phyloP scores from a whole-genome alignment of 37 sponge, comb jelly and placozoan genomes.

The Aplysina aerophoba region DNA sequence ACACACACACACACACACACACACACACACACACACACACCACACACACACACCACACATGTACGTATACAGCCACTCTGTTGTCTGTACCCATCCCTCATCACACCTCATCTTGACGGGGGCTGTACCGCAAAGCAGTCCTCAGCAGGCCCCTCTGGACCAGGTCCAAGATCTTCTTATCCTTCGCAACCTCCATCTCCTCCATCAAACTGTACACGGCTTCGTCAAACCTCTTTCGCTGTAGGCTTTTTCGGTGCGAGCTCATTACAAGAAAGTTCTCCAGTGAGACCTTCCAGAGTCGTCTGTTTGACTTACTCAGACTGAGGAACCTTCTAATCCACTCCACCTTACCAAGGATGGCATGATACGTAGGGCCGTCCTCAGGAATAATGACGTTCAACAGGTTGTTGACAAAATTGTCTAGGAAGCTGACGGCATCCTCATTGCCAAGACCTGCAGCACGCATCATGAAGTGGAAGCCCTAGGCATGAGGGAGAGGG shows the following conservation, averaged over 20 bases:
- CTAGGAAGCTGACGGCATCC: slow-evolving; percentile 2
- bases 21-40: too few species aligned
- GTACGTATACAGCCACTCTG: too few species aligned
- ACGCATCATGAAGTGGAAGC: slow-evolving; percentile 16
- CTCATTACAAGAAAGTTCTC: slow-evolving; percentile 21
- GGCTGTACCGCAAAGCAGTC: background rate
- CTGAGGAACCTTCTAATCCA: background rate
- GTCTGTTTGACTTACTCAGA: background rate
- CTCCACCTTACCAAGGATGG: background rate
- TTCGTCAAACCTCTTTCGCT: slow-evolving; percentile 9
- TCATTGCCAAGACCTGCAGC: slow-evolving; percentile 16
- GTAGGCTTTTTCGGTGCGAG: background rate
- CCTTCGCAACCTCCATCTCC: background rate
- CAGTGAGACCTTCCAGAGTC: slow-evolving; percentile 7
- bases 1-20: too few species aligned
- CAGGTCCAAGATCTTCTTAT: background rate
- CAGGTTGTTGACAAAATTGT: background rate
- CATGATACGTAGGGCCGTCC: slow-evolving; percentile 19
- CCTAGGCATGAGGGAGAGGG: background rate
- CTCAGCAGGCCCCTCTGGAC: background rate
- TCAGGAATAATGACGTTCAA: background rate
- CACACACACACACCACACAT: background rate
- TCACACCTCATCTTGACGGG: slow-evolving; percentile 30
- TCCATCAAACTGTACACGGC: slow-evolving; percentile 7
- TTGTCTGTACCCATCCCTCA: too few species aligned